Evolutionary conservation across 2,888 invertebrate species (phyloP).

Genomic region (Phorcus lineatus): DNA sequence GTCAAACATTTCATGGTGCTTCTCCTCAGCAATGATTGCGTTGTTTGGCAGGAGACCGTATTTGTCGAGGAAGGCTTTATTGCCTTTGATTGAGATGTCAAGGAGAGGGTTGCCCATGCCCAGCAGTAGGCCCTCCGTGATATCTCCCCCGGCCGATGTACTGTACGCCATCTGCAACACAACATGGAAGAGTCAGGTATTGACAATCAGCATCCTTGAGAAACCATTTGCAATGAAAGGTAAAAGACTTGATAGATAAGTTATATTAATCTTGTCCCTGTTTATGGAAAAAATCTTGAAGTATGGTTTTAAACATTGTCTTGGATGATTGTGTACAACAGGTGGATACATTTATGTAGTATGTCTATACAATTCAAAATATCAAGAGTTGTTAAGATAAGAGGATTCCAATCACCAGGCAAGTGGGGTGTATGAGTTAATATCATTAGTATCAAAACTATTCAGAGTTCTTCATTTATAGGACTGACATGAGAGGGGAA

Average conservation of each 20-base stretch:
- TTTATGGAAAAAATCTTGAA: too few relatives aligned
- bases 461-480: too few relatives aligned
- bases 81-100: slow-evolving; percentile 91
- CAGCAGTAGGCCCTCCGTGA: slow-evolving; percentile 83
- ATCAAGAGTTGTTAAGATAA: too few relatives aligned
- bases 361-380: too few relatives aligned
- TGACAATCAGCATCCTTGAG: neutral
- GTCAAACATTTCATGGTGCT: slow-evolving; percentile 85
- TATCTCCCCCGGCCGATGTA: slow-evolving; percentile 20
- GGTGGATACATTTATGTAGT: too few relatives aligned
- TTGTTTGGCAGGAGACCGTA: slow-evolving; percentile 91
- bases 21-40: slow-evolving; percentile 93
- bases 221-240: neutral
- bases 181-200: neutral
- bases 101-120: slow-evolving; percentile 97
- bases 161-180: slow-evolving; percentile 46
- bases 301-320: too few relatives aligned
- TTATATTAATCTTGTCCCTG: neutral
- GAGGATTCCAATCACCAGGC: too few relatives aligned
- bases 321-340: too few relatives aligned
- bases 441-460: too few relatives aligned
- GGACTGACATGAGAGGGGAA: too few relatives aligned
- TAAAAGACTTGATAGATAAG: neutral
- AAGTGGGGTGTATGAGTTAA: too few relatives aligned
- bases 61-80: slow-evolving; percentile 85